These are phyloP conservation scores for Zalophus californianus DNA, from an alignment of 2,797 vertebrate genomes.

Conservation along the genomic window DNA sequence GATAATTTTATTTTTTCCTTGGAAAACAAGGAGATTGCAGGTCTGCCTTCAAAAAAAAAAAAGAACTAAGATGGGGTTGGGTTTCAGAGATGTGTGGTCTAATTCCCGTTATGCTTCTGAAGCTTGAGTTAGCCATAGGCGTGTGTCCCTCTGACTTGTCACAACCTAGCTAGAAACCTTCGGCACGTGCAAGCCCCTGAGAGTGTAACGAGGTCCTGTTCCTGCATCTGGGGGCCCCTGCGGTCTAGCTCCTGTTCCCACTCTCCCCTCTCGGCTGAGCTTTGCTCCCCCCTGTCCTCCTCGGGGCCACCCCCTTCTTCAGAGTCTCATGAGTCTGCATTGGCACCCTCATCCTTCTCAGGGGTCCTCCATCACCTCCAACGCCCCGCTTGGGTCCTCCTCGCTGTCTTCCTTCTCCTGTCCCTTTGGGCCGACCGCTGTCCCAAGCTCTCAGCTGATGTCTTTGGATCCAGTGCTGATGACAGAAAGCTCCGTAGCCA, in stretches of 20 bases:
- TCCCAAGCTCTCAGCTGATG: not conserved
- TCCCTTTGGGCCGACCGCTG: not conserved
- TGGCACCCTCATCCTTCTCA: not conserved
- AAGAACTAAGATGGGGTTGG: not conserved
- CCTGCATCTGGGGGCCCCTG: not conserved
- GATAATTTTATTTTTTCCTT: conserved; percentile 13
- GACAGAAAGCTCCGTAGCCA: not conserved
- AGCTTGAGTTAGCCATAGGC: not conserved
- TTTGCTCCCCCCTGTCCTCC: not conserved
- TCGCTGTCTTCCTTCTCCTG: not conserved
- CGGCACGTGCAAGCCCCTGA: not conserved
- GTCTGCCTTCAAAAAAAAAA: not conserved
- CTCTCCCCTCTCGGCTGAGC: not conserved
- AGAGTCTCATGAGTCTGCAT: not conserved
- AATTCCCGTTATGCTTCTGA: not conserved
- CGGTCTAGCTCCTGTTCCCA: not conserved
- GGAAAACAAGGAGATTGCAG: not conserved
- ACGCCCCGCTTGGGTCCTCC: not conserved
- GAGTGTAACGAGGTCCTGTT: not conserved
- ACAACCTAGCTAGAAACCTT: not conserved
- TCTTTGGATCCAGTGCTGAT: not conserved
- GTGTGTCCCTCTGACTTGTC: not conserved
- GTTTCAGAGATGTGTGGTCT: not conserved
- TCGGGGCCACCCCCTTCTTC: not conserved
- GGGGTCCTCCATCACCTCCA: not conserved